Percentiles rank a stretch among this genome's conserved stretches.
These are phyloP conservation scores for Neodon shergylaensis DNA, from an alignment of 2,113 vertebrate species.

Conservation along the genomic window DNA sequence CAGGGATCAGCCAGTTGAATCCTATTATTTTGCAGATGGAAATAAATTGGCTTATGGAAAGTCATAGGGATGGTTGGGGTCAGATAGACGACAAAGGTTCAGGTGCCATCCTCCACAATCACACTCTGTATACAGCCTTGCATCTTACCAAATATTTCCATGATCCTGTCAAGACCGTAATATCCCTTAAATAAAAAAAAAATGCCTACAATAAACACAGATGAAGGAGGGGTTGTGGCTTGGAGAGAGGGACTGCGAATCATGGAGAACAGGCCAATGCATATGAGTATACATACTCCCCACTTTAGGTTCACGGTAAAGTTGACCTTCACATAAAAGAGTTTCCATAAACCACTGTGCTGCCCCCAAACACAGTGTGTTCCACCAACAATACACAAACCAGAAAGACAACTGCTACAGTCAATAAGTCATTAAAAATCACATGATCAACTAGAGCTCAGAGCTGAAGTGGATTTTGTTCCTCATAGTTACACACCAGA, in stretches of 20 bases:
- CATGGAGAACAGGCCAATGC: not conserved
- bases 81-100: not conserved
- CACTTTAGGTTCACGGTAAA: not conserved
- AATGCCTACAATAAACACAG: not conserved
- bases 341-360: too few species aligned
- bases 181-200: not conserved
- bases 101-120: not conserved
- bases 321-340: not conserved
- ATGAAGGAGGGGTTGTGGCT: not conserved
- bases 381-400: not conserved
- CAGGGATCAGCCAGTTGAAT: not conserved
- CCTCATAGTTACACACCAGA: not conserved
- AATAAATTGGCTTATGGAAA: not conserved
- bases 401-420: not conserved
- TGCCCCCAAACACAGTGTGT: fast-evolving
- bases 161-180: not conserved
- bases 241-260: not conserved
- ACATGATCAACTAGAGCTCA: not conserved
- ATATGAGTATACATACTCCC: not conserved
- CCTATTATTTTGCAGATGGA: not conserved
- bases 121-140: not conserved
- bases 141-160: not conserved
- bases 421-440: not conserved
- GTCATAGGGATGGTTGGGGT: not conserved
- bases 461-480: not conserved